Conservation (phyloP, 2,113 vertebrate genomes). For the Otis tarda region DNA sequence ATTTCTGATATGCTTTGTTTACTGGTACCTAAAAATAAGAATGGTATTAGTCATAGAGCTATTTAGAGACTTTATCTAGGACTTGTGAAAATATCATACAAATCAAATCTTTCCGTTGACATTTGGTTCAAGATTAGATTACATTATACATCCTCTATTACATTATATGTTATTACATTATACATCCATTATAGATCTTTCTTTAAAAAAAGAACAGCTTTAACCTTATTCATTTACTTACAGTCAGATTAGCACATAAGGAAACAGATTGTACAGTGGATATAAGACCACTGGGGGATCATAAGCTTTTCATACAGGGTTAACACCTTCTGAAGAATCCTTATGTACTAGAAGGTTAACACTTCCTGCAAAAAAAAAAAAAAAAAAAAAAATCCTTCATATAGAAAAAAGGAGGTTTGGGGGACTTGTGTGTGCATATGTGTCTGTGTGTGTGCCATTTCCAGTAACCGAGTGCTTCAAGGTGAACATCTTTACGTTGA, state of each 20-base stretch:
- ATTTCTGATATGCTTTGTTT: background rate
- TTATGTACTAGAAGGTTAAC: background rate
- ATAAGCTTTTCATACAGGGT: background rate
- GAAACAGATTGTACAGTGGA: rapidly evolving
- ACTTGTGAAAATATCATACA: background rate
- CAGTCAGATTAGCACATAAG: background rate
- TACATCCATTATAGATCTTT: background rate
- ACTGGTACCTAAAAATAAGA: background rate
- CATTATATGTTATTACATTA: background rate
- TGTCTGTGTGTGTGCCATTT: background rate
- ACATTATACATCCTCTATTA: background rate
- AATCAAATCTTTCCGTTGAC: background rate
- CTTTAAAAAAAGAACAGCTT: background rate
- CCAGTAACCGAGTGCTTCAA: background rate
- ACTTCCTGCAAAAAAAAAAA: background rate
- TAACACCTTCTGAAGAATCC: background rate
- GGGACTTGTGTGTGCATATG: rapidly evolving
- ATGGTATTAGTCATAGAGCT: background rate
- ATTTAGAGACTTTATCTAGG: background rate
- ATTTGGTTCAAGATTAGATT: background rate
- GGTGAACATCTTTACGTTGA: background rate
- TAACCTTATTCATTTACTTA: background rate
- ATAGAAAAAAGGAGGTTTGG: rapidly evolving
- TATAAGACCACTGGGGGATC: background rate
- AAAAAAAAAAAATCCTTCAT: background rate